Conservation (phyloP, 2,797 vertebrate genomes). For the Anabas testudineus region DNA sequence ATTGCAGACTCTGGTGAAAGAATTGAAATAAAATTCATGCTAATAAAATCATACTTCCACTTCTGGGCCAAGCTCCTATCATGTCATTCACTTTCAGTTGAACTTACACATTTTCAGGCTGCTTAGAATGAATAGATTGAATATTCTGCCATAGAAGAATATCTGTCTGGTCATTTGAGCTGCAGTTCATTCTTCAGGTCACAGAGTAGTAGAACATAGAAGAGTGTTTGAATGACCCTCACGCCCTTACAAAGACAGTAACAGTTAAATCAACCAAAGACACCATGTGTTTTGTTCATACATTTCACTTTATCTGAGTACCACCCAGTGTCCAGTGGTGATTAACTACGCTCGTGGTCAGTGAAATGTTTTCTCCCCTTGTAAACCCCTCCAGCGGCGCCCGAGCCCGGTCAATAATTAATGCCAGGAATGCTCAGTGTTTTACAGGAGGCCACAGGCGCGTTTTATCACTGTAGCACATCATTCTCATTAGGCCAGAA, state of each 20-base stretch:
- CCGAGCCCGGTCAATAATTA: conserved; percentile 76
- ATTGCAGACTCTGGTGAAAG: neutral
- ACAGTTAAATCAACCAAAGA: neutral
- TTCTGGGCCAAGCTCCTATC: no score
- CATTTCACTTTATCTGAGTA: conserved; percentile 28
- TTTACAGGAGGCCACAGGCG: conserved; percentile 74
- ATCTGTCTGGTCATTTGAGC: no score
- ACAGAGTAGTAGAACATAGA: neutral
- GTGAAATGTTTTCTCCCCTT: conserved; percentile 69
- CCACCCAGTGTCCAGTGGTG: conserved; percentile 54
- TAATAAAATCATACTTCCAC: no score
- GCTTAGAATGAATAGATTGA: no score
- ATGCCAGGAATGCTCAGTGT: conserved; percentile 69
- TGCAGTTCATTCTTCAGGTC: neutral
- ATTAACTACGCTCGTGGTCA: conserved; percentile 68
- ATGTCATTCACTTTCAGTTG: no score
- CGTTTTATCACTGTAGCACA: conserved; percentile 72
- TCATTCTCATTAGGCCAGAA: conserved; percentile 74
- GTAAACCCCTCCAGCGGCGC: conserved; percentile 68
- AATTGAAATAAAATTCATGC: neutral
- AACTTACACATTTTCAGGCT: no score
- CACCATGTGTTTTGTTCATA: conserved; percentile 8
- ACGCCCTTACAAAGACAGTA: neutral
- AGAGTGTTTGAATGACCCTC: neutral
- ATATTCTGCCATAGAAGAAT: no score